Base-by-base conservation (phyloP, 2,797 vertebrate genomes). In the Philypnodon macrostomus region DNA sequence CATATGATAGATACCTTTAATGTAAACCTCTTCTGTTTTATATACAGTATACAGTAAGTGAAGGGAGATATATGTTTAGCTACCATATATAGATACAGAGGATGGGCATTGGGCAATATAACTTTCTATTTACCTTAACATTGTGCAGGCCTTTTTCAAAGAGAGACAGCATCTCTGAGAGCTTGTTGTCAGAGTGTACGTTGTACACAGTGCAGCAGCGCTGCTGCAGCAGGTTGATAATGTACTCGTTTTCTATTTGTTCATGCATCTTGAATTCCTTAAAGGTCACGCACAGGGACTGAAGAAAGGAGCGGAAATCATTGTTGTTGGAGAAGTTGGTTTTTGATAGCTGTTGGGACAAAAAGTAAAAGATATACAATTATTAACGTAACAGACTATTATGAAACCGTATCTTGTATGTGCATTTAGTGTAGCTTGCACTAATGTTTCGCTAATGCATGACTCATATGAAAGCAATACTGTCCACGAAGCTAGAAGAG, bases 251-350 rank as follows among this genome's bases (percentile, higher is more conserved):
- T 87, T 99, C 97, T 26, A 99, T 99, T 77, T 98, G 96, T 58
- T 99, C 97, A 0, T 99, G 97, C 92, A 97, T 98, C 84, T 99
- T 98, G 83, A 99, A 99, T 85, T 98, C 97, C 63, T 94, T 95
- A 63, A 99, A 99, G n/a, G 96, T 98, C 73, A 91, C 95, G 53
- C 95, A 95, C 16, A 99, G 90, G 1, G 94, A 98, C 59, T 94
- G 91, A 1, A 98, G 94, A 35, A 99, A 94, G 4, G 95, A 93
- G 36, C 94, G 94, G 84, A 99, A 98, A 35, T 99, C 97, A 62
- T 85, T 95, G 90, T 95, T 96, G 92, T 98, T 98, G 88, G 97
- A 98, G 84, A 99, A 99, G 89, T 99, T 98, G 63, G 96, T 99
- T 79, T 98, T 95, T 6, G 95, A 97, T 70, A 99, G 91, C 97